Conservation (phyloP, 2,113 vertebrate genomes). For the Cichladusa arquata region DNA sequence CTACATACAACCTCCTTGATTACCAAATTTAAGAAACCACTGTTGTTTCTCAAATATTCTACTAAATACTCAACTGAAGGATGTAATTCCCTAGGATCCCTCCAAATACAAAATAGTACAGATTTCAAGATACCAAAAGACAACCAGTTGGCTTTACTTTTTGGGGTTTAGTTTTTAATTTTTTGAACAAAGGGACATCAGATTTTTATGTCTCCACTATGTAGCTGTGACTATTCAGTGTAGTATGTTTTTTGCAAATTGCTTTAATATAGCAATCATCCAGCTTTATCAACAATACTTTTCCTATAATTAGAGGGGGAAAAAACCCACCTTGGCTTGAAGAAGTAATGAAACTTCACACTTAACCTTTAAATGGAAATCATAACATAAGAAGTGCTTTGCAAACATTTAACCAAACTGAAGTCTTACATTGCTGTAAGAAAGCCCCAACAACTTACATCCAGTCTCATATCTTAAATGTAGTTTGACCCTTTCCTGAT, state of each 20-base stretch:
- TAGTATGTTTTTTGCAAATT: not conserved
- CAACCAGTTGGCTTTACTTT: not conserved
- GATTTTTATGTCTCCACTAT: not conserved
- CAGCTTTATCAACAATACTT: not conserved
- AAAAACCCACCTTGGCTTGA: not conserved
- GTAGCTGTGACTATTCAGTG: not conserved
- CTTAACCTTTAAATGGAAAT: not conserved
- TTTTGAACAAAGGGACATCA: not conserved
- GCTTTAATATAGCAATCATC: slow-evolving; percentile 18
- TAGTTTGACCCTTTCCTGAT: not conserved
- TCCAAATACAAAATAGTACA: not conserved
- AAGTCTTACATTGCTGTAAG: not conserved
- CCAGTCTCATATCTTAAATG: not conserved
- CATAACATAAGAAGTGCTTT: not conserved
- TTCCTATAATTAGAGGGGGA: not conserved
- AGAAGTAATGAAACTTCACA: slow-evolving; percentile 2
- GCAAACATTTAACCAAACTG: not conserved
- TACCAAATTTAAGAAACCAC: not conserved
- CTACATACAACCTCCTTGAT: not conserved
- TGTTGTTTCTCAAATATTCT: not conserved
- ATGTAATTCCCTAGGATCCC: not conserved
- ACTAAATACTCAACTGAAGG: not conserved
- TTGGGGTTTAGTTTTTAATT: not conserved
- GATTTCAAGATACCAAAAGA: not conserved
- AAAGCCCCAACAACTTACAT: not conserved